Base-by-base conservation (phyloP, 2,797 vertebrate species). In the Emys orbicularis region DNA sequence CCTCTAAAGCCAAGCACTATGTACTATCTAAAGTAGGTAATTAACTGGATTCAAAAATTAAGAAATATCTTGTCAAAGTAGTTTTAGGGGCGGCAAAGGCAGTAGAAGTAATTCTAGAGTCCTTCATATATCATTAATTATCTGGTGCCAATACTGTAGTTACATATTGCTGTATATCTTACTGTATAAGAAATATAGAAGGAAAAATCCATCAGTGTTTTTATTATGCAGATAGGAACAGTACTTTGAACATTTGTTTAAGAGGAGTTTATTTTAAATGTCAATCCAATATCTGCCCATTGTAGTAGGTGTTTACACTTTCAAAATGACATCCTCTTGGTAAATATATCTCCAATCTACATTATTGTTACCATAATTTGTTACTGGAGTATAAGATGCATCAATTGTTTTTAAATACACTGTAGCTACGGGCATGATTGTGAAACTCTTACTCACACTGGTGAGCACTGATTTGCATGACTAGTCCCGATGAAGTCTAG, bases 241-340 rank as follows among this genome's bases (percentile, higher is more conserved):
- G 6, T 90, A 13, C 41, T 4, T 79, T 65, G 56, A 68, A 31
- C 18, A 79, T 79, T 83, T 16, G 80, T 54, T 89, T 57, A 91
- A 27, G 76, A 56, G 82, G 82, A 29, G 61, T 86, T 65, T 50
- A 31, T 94, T 95, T 81, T 56, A 44, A 83, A 5, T 65, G 12
- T 79, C 85, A 65, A 25, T 89, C 72, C 27, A 8, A 2, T 89
- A 4, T 4, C 54, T 29, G 89, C 93, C 81, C 82, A 52, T 94
- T 91, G 79, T 53, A 87, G 81, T 95, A 94, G 81, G 29, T 47
- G 68, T n/a, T 47, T 57, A 86, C 72, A 86, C 83, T 74, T 57
- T 31, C 31, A 12, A 57, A 50, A 23, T 83, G 25, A 81, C 56
- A 54, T 68, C 82, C 68, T 37, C 56, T 52, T 72, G 77, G 57